These are phyloP conservation scores for Eupsittula cactorum DNA, from an alignment of 2,113 vertebrate species.

Conservation along the genomic window DNA sequence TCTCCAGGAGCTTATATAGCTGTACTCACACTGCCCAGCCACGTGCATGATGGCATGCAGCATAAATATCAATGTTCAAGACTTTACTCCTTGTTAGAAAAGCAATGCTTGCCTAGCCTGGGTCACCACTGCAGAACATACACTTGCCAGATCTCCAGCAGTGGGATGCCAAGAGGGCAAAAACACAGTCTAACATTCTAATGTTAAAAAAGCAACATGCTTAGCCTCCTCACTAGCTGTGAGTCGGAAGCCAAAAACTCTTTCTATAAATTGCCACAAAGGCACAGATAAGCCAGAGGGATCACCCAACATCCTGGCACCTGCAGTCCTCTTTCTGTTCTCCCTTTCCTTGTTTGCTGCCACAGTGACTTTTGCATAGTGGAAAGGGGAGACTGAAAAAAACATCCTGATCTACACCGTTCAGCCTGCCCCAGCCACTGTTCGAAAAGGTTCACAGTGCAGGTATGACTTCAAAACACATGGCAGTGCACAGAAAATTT, in stretches of 20 bases:
- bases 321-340: neutral
- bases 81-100: neutral
- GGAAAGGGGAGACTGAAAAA: neutral
- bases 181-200: neutral
- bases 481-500: neutral
- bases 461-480: neutral
- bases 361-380: neutral
- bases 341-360: neutral
- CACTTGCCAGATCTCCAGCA: neutral
- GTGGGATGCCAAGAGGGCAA: neutral
- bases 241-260: neutral
- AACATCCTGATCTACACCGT: neutral
- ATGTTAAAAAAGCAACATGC: neutral
- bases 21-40: neutral
- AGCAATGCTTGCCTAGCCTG: neutral
- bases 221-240: neutral
- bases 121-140: neutral
- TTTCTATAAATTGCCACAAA: neutral
- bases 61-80: neutral
- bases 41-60: neutral
- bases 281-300: neutral
- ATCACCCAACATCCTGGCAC: accelerated
- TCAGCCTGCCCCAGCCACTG: neutral
- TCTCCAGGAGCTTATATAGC: neutral
- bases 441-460: neutral